phyloP scores from a whole-genome alignment of 2,888 invertebrate species.

The Scaptomyza parva region DNA sequence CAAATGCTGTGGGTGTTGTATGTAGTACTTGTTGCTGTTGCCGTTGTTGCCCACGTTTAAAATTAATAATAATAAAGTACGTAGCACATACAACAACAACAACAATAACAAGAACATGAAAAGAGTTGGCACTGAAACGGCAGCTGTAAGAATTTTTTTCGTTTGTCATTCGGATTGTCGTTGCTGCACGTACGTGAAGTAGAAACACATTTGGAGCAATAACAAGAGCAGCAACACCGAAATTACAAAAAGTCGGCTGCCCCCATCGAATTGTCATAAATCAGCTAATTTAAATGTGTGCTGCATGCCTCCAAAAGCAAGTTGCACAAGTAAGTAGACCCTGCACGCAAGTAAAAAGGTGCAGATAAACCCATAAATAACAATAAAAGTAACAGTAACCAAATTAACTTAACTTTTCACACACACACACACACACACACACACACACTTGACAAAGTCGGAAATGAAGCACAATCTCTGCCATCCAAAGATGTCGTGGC shows the following conservation, averaged over 20 bases:
- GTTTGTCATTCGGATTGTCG: conserved; percentile 26
- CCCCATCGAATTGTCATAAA: conserved; percentile 79
- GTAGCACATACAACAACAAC: conserved; percentile 36
- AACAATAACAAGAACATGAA: conserved; percentile 25
- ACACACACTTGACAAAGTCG: conserved; percentile 10
- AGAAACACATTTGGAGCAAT: no score
- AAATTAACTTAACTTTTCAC: conserved; percentile 28
- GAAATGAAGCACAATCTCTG: conserved; percentile 16
- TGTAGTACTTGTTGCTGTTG: conserved; percentile 46
- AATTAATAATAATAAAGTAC: conserved; percentile 77
- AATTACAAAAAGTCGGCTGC: conserved; percentile 16
- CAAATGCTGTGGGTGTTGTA: conserved; percentile 71
- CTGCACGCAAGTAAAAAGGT: no score
- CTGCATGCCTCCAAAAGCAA: conserved; percentile 9
- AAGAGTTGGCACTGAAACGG: conserved; percentile 59
- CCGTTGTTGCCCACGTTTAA: conserved; percentile 62
- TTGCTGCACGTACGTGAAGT: conserved; percentile 29
- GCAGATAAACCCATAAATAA: conserved; percentile 53
- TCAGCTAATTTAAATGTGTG: conserved; percentile 74
- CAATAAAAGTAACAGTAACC: conserved; percentile 39
- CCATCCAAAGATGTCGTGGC: conserved; percentile 5
- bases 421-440: no score
- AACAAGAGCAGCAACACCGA: conserved; percentile 14
- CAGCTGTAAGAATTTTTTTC: conserved; percentile 57
- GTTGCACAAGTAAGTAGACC: no score